Evolutionary conservation across 1,140 invertebrate genomes (phyloP).

Genomic region (Carcinoscorpius rotundicauda): DNA sequence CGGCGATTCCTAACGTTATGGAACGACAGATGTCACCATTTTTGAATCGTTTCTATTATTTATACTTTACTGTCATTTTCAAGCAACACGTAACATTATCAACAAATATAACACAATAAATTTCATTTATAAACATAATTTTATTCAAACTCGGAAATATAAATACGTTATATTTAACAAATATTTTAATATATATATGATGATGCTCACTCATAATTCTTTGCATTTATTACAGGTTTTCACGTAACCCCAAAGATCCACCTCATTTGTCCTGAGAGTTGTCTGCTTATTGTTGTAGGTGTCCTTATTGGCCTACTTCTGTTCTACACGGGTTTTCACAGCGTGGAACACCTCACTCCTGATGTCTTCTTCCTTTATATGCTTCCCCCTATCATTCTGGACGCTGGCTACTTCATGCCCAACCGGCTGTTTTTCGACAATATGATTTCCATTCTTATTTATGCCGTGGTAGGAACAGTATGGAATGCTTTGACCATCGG

Average conservation of each 20-base stretch:
- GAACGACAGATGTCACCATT: too few relatives aligned
- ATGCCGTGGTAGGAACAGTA: slow-evolving; percentile 91
- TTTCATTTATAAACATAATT: too few relatives aligned
- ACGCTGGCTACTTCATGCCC: slow-evolving; percentile 89
- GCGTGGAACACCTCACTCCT: slow-evolving; percentile 74
- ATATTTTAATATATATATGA: too few relatives aligned
- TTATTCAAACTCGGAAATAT: too few relatives aligned
- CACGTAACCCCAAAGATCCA: slow-evolving; percentile 82
- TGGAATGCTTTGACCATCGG: slow-evolving; percentile 92
- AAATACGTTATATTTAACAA: too few relatives aligned
- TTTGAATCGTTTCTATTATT: too few relatives aligned
- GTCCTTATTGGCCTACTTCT: slow-evolving; percentile 64
- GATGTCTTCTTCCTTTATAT: slow-evolving; percentile 94
- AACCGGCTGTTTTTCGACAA: slow-evolving; percentile 93
- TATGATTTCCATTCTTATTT: slow-evolving; percentile 86
- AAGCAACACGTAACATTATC: too few relatives aligned
- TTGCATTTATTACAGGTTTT: slow-evolving; percentile 55
- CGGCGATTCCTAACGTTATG: too few relatives aligned
- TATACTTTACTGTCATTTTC: too few relatives aligned
- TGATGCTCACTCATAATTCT: too few relatives aligned
- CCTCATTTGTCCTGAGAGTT: slow-evolving; percentile 89
- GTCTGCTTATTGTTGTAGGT: slow-evolving; percentile 89
- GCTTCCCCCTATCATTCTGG: slow-evolving; percentile 90
- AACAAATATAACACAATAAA: too few relatives aligned
- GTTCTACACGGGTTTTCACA: slow-evolving; percentile 21